Percentiles rank a stretch among this genome's conserved stretches.
These are phyloP conservation scores for Girardinichthys multiradiatus DNA, from an alignment of 2,113 vertebrate species.

Conservation along the genomic window DNA sequence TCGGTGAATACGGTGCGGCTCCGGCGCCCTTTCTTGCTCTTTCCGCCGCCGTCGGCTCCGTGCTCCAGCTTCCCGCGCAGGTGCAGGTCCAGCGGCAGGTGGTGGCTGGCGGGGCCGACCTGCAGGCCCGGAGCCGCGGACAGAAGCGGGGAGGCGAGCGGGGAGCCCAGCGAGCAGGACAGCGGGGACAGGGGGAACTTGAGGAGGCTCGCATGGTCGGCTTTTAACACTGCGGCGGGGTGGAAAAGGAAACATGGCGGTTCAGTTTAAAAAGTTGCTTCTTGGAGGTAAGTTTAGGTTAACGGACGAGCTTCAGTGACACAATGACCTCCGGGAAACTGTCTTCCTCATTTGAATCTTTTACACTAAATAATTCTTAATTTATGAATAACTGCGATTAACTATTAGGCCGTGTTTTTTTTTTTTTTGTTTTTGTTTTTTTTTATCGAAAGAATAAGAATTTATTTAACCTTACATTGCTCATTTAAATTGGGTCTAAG, in stretches of 20 bases:
- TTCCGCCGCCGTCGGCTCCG: conserved; percentile 81
- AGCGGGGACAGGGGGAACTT: conserved; percentile 94
- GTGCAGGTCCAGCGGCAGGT: conserved; percentile 94
- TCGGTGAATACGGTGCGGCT: conserved; percentile 98
- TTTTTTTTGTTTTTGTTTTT: too few relatives aligned
- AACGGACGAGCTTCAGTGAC: too few relatives aligned
- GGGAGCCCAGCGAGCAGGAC: conserved; percentile 86
- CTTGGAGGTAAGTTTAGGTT: too few relatives aligned
- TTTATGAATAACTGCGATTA: too few relatives aligned
- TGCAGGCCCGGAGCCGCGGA: conserved; percentile 87
- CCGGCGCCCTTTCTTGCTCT: conserved; percentile 94
- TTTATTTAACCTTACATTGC: too few relatives aligned
- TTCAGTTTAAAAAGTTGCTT: too few relatives aligned
- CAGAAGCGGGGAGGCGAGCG: conserved; percentile 87
- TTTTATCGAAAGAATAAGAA: too few relatives aligned
- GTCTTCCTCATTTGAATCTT: too few relatives aligned
- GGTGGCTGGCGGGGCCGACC: conserved; percentile 81
- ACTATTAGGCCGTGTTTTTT: too few relatives aligned
- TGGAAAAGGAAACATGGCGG: background rate
- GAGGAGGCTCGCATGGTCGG: conserved; percentile 90
- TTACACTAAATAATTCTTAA: too few relatives aligned
- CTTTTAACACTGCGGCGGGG: conserved; percentile 83
- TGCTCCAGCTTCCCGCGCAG: conserved; percentile 94
- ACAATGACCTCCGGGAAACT: too few relatives aligned
- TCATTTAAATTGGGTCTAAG: too few relatives aligned